Percentiles rank a stretch among this genome's conserved stretches.
Evolutionary conservation across 2,113 vertebrate species (phyloP).

Genomic region (Takifugu bimaculatus): DNA sequence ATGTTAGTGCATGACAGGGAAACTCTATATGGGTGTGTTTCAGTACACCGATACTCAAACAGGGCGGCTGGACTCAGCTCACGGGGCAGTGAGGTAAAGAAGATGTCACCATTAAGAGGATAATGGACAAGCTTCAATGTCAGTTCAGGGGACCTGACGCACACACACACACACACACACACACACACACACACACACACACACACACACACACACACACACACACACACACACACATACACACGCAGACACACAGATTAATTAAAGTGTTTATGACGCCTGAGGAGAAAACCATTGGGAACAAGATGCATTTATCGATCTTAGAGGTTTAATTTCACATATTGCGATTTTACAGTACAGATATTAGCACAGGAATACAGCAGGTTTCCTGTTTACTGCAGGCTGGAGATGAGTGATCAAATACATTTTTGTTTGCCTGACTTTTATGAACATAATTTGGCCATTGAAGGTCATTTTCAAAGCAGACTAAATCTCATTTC

Average conservation of each 20-base stretch:
- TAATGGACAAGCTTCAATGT: conserved; percentile 42
- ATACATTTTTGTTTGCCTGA: too few relatives aligned
- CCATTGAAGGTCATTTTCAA: too few relatives aligned
- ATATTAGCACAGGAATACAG: too few relatives aligned
- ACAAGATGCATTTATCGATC: too few relatives aligned
- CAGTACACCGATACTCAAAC: conserved; percentile 46
- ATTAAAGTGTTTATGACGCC: too few relatives aligned
- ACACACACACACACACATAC: not conserved
- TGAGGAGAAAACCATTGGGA: too few relatives aligned
- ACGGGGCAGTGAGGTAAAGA: conserved; percentile 48
- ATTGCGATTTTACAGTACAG: too few relatives aligned
- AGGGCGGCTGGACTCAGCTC: conserved; percentile 47
- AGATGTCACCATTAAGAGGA: conserved; percentile 57
- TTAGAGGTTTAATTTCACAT: too few relatives aligned
- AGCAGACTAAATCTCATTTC: too few relatives aligned
- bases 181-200: conserved; percentile 1
- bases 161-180: not conserved
- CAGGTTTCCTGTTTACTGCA: too few relatives aligned
- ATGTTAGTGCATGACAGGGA: conserved; percentile 62
- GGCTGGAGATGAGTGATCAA: too few relatives aligned
- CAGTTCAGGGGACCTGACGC: conserved; percentile 3
- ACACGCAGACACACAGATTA: not conserved
- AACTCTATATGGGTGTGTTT: conserved; percentile 63
- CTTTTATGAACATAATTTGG: too few relatives aligned
- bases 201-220: not conserved